Base-by-base conservation (phyloP, 2,797 vertebrate genomes). In the Carduelis carduelis region DNA sequence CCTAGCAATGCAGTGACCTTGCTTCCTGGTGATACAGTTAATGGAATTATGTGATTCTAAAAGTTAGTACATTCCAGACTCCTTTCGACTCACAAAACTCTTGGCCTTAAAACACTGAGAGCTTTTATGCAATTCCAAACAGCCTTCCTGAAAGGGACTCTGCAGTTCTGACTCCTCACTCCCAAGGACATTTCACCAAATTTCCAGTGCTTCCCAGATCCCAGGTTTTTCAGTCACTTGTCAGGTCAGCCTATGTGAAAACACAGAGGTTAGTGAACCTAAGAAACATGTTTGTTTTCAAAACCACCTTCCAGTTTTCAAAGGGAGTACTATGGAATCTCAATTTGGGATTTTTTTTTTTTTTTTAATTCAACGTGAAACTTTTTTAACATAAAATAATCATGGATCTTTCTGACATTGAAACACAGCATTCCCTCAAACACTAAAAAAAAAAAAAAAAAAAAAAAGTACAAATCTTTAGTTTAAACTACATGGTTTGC, bases 341-440 rank as follows among this genome's bases (percentile, higher is more conserved):
- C 11, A 59, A 12, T 61, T 72, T 56, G 20, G 11, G 10, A 30
- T 9, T 11, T 3, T 21, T 61, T 19, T 55, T 19, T 55, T 35
- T 11, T 50, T 50, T 39, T 39, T 14, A 52, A 35, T 55, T 79
- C 4, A 50, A 55, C 28, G 1, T 59, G 12, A 72, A 78, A 30
- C 0, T 22, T 61, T n/a, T 75, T 60, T 20, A 1, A 4, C 11
- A 24, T 72, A 60, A 77, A 26, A 11, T 7, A n/a, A 15, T 8
- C 0, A 28, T 8, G 2, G 5, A 16, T 70, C 91, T 84, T 90
- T 80, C 20, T 60, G 47, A 55, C 19, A 34, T n/a, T 83, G 23
- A 65, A 94, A 64, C 17, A 78, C 14, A 63, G 1, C 5, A 34
- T 70, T 84, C 11, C 4, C 9, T 68, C 39, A 61, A 78, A 65